These are phyloP conservation scores for Oreochromis grahami DNA, from an alignment of 2,797 vertebrate species.

Conservation along the genomic window DNA sequence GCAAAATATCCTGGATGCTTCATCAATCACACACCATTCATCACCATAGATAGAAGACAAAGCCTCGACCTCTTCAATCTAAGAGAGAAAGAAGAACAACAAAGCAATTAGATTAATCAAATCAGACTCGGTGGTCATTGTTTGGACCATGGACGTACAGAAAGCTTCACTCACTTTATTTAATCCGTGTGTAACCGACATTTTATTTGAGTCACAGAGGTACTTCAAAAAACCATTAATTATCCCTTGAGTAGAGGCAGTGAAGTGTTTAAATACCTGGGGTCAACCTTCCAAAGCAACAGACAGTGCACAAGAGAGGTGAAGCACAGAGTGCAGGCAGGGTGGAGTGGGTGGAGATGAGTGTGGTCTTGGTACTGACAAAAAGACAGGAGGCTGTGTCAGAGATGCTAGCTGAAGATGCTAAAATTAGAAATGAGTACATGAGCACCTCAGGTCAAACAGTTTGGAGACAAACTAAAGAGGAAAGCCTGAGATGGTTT, in stretches of 20 bases:
- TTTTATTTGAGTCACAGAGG: not conserved
- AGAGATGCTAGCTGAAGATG: not conserved
- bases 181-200: not conserved
- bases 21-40: constrained; percentile 94
- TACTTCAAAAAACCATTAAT: not conserved
- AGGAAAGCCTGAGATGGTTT: not conserved
- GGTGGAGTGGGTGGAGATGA: too few relatives aligned
- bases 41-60: constrained; percentile 95
- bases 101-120: not conserved
- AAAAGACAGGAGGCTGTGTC: not conserved
- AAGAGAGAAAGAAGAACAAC: not conserved
- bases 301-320: not conserved
- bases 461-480: not conserved
- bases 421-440: not conserved
- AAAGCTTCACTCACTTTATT: not conserved
- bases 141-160: not conserved
- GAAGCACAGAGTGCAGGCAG: not conserved
- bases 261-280: not conserved
- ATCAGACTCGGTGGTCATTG: not conserved
- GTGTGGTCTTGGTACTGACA: not conserved
- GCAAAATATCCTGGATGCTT: constrained; percentile 90
- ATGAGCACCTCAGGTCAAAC: not conserved
- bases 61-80: constrained; percentile 95
- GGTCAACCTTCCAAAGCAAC: not conserved
- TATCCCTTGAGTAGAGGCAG: not conserved